phyloP scores from a whole-genome alignment of 2,113 vertebrate species.

The Rhizomys pruinosus region DNA sequence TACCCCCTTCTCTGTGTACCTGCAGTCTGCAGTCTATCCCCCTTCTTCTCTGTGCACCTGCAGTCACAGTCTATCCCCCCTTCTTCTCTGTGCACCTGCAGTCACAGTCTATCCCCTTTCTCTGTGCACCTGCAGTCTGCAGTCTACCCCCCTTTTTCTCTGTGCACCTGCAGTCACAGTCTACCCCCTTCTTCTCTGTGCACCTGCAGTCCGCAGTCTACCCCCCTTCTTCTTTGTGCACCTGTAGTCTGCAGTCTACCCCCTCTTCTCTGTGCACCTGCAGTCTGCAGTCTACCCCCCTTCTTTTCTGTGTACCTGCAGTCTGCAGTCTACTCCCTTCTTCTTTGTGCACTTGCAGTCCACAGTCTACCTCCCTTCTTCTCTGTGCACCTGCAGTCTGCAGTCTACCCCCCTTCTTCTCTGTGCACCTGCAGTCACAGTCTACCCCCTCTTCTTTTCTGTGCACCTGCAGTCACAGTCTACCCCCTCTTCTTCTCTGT shows the following conservation, averaged over 20 bases:
- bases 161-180: not conserved
- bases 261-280: not conserved
- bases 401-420: not conserved
- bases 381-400: not conserved
- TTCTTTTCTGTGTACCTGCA: not conserved
- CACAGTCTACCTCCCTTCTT: too few species aligned
- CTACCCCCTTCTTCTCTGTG: not conserved
- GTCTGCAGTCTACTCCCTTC: too few species aligned
- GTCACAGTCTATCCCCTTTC: too few species aligned
- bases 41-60: not conserved
- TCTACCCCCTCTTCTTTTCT: too few species aligned
- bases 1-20: not conserved
- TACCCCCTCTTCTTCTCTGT: not conserved
- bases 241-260: not conserved
- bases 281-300: too few species aligned
- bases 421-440: too few species aligned
- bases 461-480: not conserved
- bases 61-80: too few species aligned
- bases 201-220: too few species aligned
- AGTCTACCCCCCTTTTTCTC: too few species aligned
- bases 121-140: too few species aligned
- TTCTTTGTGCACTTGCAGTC: not conserved
- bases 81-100: not conserved
- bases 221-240: not conserved
- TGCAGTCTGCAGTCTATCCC: too few species aligned